Percentiles rank a stretch among this genome's conserved stretches.
These are phyloP conservation scores for Bombus consobrinus DNA, from an alignment of 1,140 invertebrate species.

Conservation along the genomic window DNA sequence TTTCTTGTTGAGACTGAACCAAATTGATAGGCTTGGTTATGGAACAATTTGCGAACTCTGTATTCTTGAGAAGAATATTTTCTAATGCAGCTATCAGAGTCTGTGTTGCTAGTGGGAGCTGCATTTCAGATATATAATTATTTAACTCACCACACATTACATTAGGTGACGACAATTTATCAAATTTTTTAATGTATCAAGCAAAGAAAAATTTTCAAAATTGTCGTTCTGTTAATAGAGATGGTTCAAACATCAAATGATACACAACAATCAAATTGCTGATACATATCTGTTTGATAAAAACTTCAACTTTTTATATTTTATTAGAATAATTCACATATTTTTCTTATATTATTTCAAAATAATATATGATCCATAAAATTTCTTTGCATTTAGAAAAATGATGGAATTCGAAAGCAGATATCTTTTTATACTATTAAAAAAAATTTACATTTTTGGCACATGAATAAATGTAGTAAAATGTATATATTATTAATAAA, in stretches of 20 bases:
- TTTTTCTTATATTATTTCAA: conserved; percentile 11
- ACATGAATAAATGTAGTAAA: not conserved
- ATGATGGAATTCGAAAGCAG: not conserved
- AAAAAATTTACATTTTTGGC: not conserved
- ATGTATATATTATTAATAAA: not conserved
- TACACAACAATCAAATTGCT: conserved; percentile 52
- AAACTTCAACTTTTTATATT: conserved; percentile 19
- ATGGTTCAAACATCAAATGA: conserved; percentile 35
- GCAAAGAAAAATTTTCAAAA: conserved; percentile 55
- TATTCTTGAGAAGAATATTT: conserved; percentile 74
- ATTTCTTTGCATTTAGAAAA: conserved; percentile 28
- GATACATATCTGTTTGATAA: conserved; percentile 20
- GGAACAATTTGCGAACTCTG: conserved; percentile 75
- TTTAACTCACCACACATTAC: conserved; percentile 40
- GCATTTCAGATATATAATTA: conserved; percentile 69
- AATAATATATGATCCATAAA: conserved; percentile 29
- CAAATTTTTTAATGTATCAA: not conserved
- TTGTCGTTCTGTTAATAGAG: conserved; percentile 51
- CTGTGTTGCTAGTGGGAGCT: conserved; percentile 72
- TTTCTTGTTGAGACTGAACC: conserved; percentile 73
- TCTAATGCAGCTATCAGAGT: conserved; percentile 77
- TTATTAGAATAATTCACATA: conserved; percentile 34
- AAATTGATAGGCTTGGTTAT: conserved; percentile 71
- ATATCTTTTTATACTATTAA: too few relatives aligned
- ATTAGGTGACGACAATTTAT: conserved; percentile 59